Base-by-base conservation (phyloP, 2,113 vertebrate genomes). In the Lathamus discolor region DNA sequence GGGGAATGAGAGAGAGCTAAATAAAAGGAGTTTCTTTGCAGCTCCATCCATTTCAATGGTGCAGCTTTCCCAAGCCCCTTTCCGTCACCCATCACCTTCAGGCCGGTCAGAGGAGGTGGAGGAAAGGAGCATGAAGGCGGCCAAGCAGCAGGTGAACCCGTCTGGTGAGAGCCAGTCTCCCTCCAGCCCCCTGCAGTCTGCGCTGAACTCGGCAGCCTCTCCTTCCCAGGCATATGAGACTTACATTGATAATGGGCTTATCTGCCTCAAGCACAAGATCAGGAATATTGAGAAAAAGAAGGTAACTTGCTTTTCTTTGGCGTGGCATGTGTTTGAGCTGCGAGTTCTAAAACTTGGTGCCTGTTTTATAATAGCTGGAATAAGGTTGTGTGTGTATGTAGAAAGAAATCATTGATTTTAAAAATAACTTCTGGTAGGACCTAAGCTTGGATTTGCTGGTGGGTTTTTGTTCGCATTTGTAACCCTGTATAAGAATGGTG, bases 201-300 rank as follows among this genome's bases (percentile, higher is more conserved):
- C 97, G 81, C 97, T 99, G 67, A 97, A 96, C 79, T 97, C 98
- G 39, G 96, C 98, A 28, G 76, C 97, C 19, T 97, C 98, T 33
- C 83, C 97, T 64, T 98, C 99, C 93, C 98, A 98, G 28, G 99
- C 98, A 3, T 99, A 99, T 11, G 99, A 99, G 74, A 98, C 96
- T 52, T 99, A 99, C 88, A 98, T 99, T 54, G 99, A 99, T 67
- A 98, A 99, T 28, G 99, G 99, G 72, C 98, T 99, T 78, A 99
- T 99, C 98, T 99, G 99, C 96, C 98, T 99, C 88, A 99, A 99
- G 93, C 99, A 99, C 98, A 99, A 99, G 97, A 98, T 99, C 49
- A 98, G 99, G 89, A 99, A 99, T 97, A 98, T 99, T 82, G 99
- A 99, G 98, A 99, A 99, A 95, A 99, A 99, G 95, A 99, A 99